phyloP scores from a whole-genome alignment of 2,888 invertebrate species.

The Nineta flava region DNA sequence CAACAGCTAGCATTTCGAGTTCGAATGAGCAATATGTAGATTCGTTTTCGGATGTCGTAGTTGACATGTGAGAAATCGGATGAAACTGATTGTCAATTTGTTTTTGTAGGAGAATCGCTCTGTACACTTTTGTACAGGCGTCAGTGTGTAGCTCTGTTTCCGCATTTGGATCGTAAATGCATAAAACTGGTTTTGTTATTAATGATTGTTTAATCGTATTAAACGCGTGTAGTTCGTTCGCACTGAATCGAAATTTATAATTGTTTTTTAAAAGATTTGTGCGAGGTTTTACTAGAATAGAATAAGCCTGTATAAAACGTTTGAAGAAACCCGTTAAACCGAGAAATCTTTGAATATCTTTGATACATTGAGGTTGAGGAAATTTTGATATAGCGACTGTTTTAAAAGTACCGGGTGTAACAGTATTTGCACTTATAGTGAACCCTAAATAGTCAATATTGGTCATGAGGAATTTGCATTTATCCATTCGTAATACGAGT shows the following conservation, averaged over 20 bases:
- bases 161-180: neutral
- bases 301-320: neutral
- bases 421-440: neutral
- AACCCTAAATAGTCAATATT: neutral
- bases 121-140: neutral
- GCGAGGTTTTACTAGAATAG: neutral
- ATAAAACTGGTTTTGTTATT: neutral
- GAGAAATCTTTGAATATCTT: neutral
- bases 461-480: neutral
- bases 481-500: neutral
- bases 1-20: too few species aligned
- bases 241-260: neutral
- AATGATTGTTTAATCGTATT: neutral
- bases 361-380: neutral
- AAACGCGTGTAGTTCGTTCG: too few species aligned
- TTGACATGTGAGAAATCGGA: neutral
- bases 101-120: neutral
- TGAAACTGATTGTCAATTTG: neutral
- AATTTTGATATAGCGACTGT: neutral
- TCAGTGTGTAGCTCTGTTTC: conserved; percentile 1
- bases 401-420: too few species aligned
- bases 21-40: too few species aligned
- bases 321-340: neutral
- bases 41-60: neutral
- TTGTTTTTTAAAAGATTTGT: neutral